Percentiles rank a stretch among this genome's conserved stretches.
phyloP scores from a whole-genome alignment of 2,113 vertebrate genomes.

The Equus przewalskii region DNA sequence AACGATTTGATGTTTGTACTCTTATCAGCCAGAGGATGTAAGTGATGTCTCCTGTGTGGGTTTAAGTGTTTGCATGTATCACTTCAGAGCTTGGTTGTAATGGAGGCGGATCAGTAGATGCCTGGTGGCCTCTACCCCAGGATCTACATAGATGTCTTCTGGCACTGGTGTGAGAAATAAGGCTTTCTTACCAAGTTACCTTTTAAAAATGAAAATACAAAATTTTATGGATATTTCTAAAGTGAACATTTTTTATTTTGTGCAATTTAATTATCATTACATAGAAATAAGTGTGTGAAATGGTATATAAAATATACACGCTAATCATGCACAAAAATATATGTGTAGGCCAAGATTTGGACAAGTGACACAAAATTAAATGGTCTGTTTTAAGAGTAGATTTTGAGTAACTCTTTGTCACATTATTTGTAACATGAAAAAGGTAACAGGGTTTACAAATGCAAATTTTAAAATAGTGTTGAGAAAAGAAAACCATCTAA shows the following conservation, averaged over 20 bases:
- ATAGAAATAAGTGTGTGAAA: background rate
- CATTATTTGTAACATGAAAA: background rate
- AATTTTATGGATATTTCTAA: background rate
- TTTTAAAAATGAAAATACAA: background rate
- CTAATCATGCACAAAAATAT: background rate
- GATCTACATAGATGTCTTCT: background rate
- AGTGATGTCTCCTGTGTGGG: background rate
- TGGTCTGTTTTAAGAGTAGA: background rate
- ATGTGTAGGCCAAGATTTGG: background rate
- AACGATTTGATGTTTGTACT: background rate
- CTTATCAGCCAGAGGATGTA: background rate
- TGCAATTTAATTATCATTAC: background rate
- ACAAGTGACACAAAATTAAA: background rate
- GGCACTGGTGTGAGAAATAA: background rate
- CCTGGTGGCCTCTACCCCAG: background rate
- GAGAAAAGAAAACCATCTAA: background rate
- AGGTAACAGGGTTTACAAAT: background rate
- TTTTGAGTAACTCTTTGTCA: slow-evolving; percentile 14
- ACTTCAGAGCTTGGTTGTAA: background rate
- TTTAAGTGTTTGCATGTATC: background rate
- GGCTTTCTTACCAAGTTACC: background rate
- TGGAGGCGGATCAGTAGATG: background rate
- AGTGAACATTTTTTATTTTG: slow-evolving; percentile 5
- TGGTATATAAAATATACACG: slow-evolving; percentile 8
- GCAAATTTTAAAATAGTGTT: background rate